Evolutionary conservation across 2,113 vertebrate genomes (phyloP), one percentile per base, ranked within the genome.

Genomic region (Rostratula benghalensis): DNA sequence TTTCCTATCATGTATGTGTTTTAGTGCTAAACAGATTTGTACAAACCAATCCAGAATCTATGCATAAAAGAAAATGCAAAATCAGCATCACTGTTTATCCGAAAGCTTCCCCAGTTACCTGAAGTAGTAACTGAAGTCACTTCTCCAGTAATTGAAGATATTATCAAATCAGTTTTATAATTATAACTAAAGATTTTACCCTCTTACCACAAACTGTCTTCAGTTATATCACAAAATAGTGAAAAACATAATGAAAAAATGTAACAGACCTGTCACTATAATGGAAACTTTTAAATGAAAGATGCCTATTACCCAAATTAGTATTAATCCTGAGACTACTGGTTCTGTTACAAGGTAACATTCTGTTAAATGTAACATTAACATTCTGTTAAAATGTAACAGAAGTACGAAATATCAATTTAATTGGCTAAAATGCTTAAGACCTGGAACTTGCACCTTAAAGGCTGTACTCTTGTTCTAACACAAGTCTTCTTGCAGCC

Each of bases 11-110:
- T 99, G 99, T 35, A 99, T 98, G 27, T 99, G 99, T 90, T 99
- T 99, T 65, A 99, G 94, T 12, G 99, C 99, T 97, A 99, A 97
- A 96, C 99, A 99, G 81, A 99, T 99, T 97, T 99, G 99, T 93
- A 99, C 99, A 98, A 99, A 99, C 99, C 99, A 99, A 94, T 99
- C 98, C 94, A 99, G 93, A 96, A 99, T 99, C 99, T 99, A 95
- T 18, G 60, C 2, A 37, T 18, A 57, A 84, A 95, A 94, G 28
- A 92, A 91, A 92, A 89, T 2, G 7, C 35, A 86, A 54, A 15
- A 35, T 91, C 54, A 93, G 27, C 7, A 27, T 59, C 0, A 0
- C 53, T 7, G 51, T 54, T 91, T 51, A 73, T 60, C 30, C 48
- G 23, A 78, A 81, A 82, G 27, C 9, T 67, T 83, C 17, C 30